phyloP scores from a whole-genome alignment of 2,113 vertebrate genomes.

The Rhinoptilus africanus region DNA sequence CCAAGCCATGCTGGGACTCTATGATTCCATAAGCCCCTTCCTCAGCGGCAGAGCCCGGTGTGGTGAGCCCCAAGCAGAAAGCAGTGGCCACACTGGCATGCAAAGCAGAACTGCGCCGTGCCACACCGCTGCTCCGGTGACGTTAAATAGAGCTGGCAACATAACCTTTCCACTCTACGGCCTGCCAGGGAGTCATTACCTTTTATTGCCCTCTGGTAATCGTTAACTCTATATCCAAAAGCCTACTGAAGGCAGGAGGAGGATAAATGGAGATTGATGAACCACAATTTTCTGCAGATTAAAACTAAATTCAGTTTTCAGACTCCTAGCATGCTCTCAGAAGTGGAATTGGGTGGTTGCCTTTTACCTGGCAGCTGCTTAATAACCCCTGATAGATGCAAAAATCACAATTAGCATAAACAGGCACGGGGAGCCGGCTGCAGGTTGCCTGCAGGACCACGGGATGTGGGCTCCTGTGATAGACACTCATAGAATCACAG shows the following conservation, averaged over 20 bases:
- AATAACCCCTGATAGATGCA: background rate
- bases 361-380: background rate
- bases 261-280: background rate
- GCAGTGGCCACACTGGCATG: background rate
- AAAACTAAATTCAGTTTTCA: background rate
- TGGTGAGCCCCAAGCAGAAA: rapidly evolving
- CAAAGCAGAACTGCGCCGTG: rapidly evolving
- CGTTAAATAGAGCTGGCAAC: rapidly evolving
- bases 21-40: background rate
- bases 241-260: background rate
- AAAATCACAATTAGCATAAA: background rate
- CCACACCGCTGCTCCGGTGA: rapidly evolving
- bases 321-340: background rate
- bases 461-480: rapidly evolving
- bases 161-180: background rate
- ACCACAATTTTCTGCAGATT: background rate
- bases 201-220: background rate
- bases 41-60: rapidly evolving
- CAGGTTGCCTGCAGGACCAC: background rate
- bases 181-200: background rate
- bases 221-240: background rate
- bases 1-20: background rate
- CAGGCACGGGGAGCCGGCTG: background rate
- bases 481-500: too few relatives aligned
- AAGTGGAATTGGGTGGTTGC: background rate